Evolutionary conservation across 2,888 invertebrate species (phyloP).

Genomic region (Alsophila aescularia): DNA sequence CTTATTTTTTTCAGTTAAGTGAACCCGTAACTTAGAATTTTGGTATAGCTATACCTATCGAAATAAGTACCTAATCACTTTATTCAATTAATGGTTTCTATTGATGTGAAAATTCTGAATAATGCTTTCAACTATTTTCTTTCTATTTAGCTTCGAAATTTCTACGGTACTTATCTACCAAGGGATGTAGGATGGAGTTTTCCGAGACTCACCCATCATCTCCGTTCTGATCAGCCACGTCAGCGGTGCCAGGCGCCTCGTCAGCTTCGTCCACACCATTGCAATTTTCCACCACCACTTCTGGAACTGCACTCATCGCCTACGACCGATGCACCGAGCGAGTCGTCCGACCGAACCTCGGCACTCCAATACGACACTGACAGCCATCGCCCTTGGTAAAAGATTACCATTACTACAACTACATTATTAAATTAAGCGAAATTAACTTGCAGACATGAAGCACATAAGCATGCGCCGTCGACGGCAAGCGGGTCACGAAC

Average conservation of each 20-base stretch:
- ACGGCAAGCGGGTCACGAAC: slow-evolving; percentile 80
- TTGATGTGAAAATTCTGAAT: neutral
- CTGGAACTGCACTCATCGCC: slow-evolving; percentile 71
- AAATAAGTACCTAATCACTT: no score
- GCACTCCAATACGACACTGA: slow-evolving; percentile 67
- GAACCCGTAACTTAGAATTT: neutral
- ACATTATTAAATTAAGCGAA: slow-evolving; percentile 83
- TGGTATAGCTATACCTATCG: no score
- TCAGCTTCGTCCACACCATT: slow-evolving; percentile 68
- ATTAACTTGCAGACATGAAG: slow-evolving; percentile 71
- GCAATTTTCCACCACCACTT: slow-evolving; percentile 72
- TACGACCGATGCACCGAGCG: slow-evolving; percentile 48
- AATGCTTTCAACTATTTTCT: neutral
- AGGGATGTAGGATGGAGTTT: neutral
- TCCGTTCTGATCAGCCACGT: slow-evolving; percentile 57
- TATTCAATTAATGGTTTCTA: neutral
- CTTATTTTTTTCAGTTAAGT: neutral
- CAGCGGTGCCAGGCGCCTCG: slow-evolving; percentile 44
- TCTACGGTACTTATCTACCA: neutral
- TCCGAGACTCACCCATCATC: slow-evolving; percentile 65
- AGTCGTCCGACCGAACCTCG: slow-evolving; percentile 61
- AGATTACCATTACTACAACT: slow-evolving; percentile 79
- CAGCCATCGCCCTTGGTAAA: slow-evolving; percentile 77
- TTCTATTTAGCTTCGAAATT: neutral
- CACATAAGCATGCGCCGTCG: slow-evolving; percentile 76